Evolutionary conservation across 2,888 invertebrate genomes (phyloP).

Genomic region (Nymphalis polychloros): DNA sequence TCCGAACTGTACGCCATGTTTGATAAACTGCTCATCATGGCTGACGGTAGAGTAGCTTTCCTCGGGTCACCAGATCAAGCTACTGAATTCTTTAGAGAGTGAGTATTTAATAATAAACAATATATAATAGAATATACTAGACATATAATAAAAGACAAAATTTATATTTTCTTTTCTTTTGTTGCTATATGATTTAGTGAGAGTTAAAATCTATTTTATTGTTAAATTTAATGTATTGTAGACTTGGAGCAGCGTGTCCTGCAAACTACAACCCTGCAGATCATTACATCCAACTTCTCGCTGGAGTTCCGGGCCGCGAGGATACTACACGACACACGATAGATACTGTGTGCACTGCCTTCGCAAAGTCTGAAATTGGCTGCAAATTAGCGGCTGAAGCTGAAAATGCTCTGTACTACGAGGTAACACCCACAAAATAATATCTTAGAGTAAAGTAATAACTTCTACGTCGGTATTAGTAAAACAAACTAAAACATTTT

Average conservation of each 20-base stretch:
- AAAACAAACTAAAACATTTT: too few species aligned
- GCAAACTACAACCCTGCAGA: slow-evolving; percentile 97
- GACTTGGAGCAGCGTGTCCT: slow-evolving; percentile 91
- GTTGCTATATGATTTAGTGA: not conserved
- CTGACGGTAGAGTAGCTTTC: slow-evolving; percentile 95
- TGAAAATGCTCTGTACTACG: slow-evolving; percentile 69
- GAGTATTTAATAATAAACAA: slow-evolving; percentile 53
- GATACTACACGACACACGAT: slow-evolving; percentile 89
- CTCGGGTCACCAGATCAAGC: slow-evolving; percentile 91
- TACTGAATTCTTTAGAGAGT: slow-evolving; percentile 90
- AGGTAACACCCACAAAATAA: slow-evolving; percentile 48
- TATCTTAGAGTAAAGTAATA: too few species aligned
- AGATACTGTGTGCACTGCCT: slow-evolving; percentile 89
- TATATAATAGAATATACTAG: not conserved
- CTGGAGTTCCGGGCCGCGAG: slow-evolving; percentile 92
- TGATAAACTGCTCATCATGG: slow-evolving; percentile 93
- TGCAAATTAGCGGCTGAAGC: slow-evolving; percentile 83
- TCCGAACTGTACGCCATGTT: slow-evolving; percentile 95
- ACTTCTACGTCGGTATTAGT: too few species aligned
- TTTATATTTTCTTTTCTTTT: too few species aligned
- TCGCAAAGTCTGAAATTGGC: slow-evolving; percentile 84
- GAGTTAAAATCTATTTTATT: too few species aligned
- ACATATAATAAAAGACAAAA: too few species aligned
- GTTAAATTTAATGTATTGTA: slow-evolving; percentile 50
- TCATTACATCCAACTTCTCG: slow-evolving; percentile 94